phyloP scores from a whole-genome alignment of 2,113 vertebrate species.

The Prolemur simus region DNA sequence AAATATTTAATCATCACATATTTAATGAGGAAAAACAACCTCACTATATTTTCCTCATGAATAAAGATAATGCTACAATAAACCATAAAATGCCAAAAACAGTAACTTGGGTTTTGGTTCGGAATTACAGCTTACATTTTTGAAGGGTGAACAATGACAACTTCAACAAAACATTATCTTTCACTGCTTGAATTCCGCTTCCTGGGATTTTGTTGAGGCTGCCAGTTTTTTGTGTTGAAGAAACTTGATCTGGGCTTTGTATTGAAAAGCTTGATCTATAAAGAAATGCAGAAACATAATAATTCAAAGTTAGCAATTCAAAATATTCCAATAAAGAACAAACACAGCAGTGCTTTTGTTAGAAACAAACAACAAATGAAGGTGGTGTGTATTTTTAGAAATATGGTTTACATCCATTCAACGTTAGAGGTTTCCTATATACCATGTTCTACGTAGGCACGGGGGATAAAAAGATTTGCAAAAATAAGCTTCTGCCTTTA shows the following conservation, averaged over 20 bases:
- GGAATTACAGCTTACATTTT: neutral
- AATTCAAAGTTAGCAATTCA: slow-evolving; percentile 30
- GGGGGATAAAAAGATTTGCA: neutral
- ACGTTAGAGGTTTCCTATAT: neutral
- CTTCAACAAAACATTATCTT: neutral
- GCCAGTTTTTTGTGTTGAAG: neutral
- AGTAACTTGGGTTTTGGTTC: neutral
- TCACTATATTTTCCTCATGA: neutral
- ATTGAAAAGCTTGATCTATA: slow-evolving; percentile 11
- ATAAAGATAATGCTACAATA: neutral
- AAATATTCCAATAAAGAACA: slow-evolving; percentile 28
- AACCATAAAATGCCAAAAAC: neutral
- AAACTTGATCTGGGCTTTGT: slow-evolving; percentile 6
- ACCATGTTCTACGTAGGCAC: neutral
- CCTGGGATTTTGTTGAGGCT: neutral
- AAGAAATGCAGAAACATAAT: neutral
- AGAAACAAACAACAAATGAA: slow-evolving; percentile 34
- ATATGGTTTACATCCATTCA: neutral
- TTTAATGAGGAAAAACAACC: neutral
- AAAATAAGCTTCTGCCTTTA: neutral
- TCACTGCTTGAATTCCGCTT: neutral
- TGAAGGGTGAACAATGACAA: neutral
- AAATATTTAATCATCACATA: slow-evolving; percentile 30
- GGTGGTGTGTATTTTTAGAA: slow-evolving; percentile 47
- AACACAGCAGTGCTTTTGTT: neutral